phyloP scores from a whole-genome alignment of 2,113 vertebrate species.

The Pomatostomus ruficeps region DNA sequence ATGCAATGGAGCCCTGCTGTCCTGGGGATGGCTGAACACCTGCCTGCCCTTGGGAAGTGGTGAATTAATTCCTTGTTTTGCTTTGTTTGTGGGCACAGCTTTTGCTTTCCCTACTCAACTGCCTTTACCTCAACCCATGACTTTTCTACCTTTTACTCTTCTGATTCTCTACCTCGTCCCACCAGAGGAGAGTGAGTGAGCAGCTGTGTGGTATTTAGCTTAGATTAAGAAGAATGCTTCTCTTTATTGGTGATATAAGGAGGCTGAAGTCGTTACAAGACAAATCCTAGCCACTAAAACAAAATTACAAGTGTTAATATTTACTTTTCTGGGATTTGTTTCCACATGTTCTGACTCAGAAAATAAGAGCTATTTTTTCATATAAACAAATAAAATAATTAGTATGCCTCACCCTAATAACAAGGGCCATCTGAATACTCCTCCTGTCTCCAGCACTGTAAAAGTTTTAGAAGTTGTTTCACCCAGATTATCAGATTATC shows the following conservation, averaged over 20 bases:
- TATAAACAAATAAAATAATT: neutral
- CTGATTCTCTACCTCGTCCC: accelerated
- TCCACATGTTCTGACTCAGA: neutral
- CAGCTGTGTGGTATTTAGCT: neutral
- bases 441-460: neutral
- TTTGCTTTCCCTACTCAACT: neutral
- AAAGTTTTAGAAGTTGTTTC: neutral
- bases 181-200: accelerated
- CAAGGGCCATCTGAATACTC: neutral
- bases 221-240: neutral
- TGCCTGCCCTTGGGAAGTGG: neutral
- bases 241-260: neutral
- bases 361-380: neutral
- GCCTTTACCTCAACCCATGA: accelerated
- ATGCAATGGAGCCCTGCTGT: neutral
- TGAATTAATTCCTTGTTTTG: neutral
- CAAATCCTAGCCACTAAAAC: neutral
- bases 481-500: neutral
- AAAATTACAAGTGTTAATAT: neutral
- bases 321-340: neutral
- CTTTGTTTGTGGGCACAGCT: neutral
- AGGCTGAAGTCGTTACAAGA: neutral
- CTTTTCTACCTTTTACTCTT: neutral
- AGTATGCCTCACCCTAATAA: neutral
- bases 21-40: neutral